Conservation (phyloP, 2,113 vertebrate species). For the Gasterosteus nipponicus region DNA sequence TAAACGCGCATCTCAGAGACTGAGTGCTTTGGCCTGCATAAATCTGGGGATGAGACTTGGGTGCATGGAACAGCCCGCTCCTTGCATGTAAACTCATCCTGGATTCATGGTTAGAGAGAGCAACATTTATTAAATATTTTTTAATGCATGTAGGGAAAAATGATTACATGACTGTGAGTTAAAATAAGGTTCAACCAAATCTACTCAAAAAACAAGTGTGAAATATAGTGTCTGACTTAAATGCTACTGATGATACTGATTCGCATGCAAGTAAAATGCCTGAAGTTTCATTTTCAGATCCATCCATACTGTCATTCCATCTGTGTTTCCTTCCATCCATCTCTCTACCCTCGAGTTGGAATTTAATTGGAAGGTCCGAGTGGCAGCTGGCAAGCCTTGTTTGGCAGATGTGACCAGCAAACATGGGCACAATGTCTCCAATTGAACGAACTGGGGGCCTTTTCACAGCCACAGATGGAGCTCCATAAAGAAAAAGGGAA, state of each 20-base stretch:
- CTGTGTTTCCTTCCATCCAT: conserved; percentile 51
- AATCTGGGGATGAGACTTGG: conserved; percentile 53
- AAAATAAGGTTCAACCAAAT: background rate
- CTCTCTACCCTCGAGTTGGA: conserved; percentile 38
- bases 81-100: conserved; percentile 40
- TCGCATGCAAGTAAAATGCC: conserved; percentile 12
- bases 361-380: conserved; percentile 71
- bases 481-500: conserved; percentile 59
- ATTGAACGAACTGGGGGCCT: conserved; percentile 61
- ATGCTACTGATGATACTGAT: conserved; percentile 18
- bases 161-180: conserved; percentile 10
- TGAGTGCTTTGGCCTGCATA: conserved; percentile 62
- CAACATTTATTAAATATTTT: conserved; percentile 25
- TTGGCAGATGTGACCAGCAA: conserved; percentile 77
- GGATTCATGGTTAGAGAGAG: conserved; percentile 60
- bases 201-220: no score
- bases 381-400: conserved; percentile 72
- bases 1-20: conserved; percentile 62
- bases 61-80: conserved; percentile 40
- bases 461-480: conserved; percentile 73
- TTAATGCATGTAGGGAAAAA: background rate
- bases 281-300: conserved; percentile 45
- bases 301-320: conserved; percentile 47
- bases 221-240: background rate
- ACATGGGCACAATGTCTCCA: conserved; percentile 60